Percentiles rank a stretch among this genome's conserved stretches.
phyloP scores from a whole-genome alignment of 2,113 vertebrate genomes.

The Phasianus colchicus region DNA sequence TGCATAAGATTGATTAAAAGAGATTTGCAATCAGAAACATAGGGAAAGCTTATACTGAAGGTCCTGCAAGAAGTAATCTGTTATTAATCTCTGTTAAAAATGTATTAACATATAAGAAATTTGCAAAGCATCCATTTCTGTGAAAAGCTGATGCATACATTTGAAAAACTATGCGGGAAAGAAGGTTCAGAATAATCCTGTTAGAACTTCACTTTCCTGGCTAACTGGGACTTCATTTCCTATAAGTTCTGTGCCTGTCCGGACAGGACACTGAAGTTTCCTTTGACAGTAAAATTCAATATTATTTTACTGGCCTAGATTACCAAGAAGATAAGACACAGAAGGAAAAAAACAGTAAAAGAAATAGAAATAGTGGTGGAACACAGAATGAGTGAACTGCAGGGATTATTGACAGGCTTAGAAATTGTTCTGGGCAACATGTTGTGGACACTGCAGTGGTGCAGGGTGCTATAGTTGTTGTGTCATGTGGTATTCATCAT shows the following conservation, averaged over 20 bases:
- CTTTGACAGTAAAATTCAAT: background rate
- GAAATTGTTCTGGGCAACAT: background rate
- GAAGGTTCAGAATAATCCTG: background rate
- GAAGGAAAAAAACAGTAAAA: background rate
- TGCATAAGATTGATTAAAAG: conserved; percentile 43
- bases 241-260: background rate
- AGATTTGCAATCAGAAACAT: background rate
- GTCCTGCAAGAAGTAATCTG: background rate
- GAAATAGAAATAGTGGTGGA: background rate
- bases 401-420: background rate
- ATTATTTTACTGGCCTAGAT: background rate
- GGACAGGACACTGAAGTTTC: background rate
- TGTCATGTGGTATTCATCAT: background rate
- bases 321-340: background rate
- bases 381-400: background rate
- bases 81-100: background rate
- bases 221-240: background rate
- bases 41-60: background rate
- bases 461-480: background rate
- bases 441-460: background rate
- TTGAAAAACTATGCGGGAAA: background rate
- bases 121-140: background rate
- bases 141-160: background rate
- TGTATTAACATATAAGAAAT: background rate
- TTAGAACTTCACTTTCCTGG: background rate